Evolutionary conservation across 2,888 invertebrate species (phyloP).

Genomic region (Stramonita haemastoma): DNA sequence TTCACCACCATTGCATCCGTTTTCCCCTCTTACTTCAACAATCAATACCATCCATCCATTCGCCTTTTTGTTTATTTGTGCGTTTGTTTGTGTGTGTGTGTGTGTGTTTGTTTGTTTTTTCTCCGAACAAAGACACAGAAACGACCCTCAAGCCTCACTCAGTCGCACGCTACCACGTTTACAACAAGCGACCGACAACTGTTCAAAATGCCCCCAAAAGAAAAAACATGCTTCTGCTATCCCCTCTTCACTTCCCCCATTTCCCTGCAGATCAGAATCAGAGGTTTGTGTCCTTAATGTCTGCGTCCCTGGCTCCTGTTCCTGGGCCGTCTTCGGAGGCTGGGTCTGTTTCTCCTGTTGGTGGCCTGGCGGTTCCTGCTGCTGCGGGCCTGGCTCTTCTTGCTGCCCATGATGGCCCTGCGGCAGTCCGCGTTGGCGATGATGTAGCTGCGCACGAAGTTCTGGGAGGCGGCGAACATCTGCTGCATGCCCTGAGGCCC

Average conservation of each 20-base stretch:
- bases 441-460: background rate
- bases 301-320: too few species aligned
- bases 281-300: background rate
- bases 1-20: background rate
- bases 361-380: background rate
- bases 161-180: background rate
- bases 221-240: background rate
- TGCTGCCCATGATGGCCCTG: background rate
- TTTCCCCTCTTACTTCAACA: too few species aligned
- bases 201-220: background rate
- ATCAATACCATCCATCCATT: too few species aligned
- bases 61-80: too few species aligned
- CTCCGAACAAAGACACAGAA: background rate
- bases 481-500: conserved; percentile 33
- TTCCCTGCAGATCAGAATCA: background rate
- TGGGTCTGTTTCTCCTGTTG: background rate
- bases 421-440: background rate
- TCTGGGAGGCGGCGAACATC: conserved; percentile 2
- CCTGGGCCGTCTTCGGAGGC: too few species aligned
- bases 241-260: background rate
- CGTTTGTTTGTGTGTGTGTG: too few species aligned
- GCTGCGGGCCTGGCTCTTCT: background rate
- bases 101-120: too few species aligned
- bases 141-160: background rate
- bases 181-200: background rate